phyloP scores from a whole-genome alignment of 1,140 invertebrate genomes.

The Drosophila elegans region DNA sequence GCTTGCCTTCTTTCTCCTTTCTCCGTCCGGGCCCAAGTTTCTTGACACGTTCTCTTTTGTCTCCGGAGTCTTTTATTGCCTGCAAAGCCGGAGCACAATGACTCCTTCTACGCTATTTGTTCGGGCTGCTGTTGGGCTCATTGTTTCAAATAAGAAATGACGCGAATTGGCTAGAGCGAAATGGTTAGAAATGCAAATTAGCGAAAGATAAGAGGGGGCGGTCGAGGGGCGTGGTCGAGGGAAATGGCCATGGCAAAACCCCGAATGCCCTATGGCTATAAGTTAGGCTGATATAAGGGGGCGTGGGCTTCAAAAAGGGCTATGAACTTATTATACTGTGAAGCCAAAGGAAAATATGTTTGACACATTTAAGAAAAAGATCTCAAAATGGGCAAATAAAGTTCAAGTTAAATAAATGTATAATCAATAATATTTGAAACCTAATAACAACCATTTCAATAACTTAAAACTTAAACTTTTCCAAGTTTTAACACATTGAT shows the following conservation, averaged over 20 bases:
- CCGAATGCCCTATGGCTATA: constrained; percentile 56
- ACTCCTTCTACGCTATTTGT: constrained; percentile 61
- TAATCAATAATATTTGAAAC: too few relatives aligned
- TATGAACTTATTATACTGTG: constrained; percentile 13
- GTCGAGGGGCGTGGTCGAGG: constrained; percentile 16
- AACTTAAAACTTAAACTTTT: too few relatives aligned
- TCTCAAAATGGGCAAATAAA: neutral
- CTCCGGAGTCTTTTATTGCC: constrained; percentile 67
- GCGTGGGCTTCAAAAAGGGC: neutral
- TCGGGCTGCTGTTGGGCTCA: constrained; percentile 70
- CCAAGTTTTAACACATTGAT: too few relatives aligned
- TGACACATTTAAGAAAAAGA: neutral
- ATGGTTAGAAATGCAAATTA: constrained; percentile 82
- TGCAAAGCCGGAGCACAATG: constrained; percentile 66
- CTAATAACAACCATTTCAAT: too few relatives aligned
- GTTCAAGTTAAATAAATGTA: too few relatives aligned
- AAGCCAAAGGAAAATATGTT: neutral
- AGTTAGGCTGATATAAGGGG: constrained; percentile 9
- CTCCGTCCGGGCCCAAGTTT: constrained; percentile 28
- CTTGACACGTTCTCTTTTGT: constrained; percentile 60
- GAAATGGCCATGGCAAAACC: constrained; percentile 57
- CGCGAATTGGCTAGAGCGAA: constrained; percentile 78
- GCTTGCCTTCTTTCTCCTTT: constrained; percentile 50
- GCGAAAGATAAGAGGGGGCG: constrained; percentile 55
- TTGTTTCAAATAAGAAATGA: constrained; percentile 82